Base-by-base conservation (phyloP, 2,113 vertebrate species). In the Cyprinodon variegatus region DNA sequence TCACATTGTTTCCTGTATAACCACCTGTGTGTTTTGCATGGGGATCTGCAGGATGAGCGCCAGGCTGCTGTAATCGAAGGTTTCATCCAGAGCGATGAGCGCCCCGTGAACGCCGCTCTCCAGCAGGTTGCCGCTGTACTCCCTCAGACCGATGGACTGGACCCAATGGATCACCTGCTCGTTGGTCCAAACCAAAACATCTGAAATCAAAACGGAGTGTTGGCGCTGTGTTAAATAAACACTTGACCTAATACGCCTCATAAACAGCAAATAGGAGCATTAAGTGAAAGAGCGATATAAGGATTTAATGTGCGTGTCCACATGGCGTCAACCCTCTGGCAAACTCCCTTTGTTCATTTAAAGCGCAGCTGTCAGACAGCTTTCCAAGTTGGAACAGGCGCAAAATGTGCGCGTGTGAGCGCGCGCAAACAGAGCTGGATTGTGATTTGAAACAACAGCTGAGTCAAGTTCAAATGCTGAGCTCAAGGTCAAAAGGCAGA, bases 81-180 rank as follows among this genome's bases (percentile, higher is more conserved):
- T 98, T 87, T 99, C 97, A 0, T 99, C 97, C 20, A 99, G 93
- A 77, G 97, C 91, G 70, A 98, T 84, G 22, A 99, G 95, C 0
- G 97, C 94, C 0, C 97, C 97, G 0, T 99, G 97, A 65, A 99
- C 95, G 0, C 97, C 96, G 0, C 97, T 98, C 91, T 98, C 97
- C 0, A 93, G 78, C 0, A 99, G 93, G 94, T 97, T 97, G 83
- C 95, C 94, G 0, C 95, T 95, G 0, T 98, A 99, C 68, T 99
- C 97, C 57, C 96, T 95, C 15, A 99, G 94, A 66, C 97, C 97
- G 0, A 99, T 96, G 77, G 96, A 96, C 89, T 98, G 96, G 65
- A 97, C 94, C 97, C 97, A 99, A 83, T 96, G 96, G 59, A 97
- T 96, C 79, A 99, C 96, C 86, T 97, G 97, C 89, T 99, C 97